Percentiles rank a stretch among this genome's conserved stretches.
phyloP scores from a whole-genome alignment of 2,888 invertebrate species.

The Xylocampa areola region DNA sequence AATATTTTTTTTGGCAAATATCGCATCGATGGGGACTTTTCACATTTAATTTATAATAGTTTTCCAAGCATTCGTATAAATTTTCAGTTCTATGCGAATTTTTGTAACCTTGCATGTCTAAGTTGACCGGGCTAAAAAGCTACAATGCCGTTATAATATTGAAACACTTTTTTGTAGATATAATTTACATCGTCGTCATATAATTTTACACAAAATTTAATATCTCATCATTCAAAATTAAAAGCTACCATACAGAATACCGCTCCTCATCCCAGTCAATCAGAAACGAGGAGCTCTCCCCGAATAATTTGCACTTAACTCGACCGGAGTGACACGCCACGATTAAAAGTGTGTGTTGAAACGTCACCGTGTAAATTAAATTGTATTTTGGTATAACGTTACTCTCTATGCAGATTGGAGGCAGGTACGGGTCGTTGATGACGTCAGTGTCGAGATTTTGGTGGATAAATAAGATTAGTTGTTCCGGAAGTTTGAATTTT shows the following conservation, averaged over 20 bases:
- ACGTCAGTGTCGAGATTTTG: conserved; percentile 4
- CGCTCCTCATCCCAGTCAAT: conserved; percentile 28
- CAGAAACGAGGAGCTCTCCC: conserved; percentile 25
- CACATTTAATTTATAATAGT: too few relatives aligned
- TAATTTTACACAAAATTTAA: too few relatives aligned
- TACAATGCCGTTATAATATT: too few relatives aligned
- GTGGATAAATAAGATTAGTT: neutral
- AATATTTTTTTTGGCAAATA: too few relatives aligned
- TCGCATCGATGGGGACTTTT: too few relatives aligned
- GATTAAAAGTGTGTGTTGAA: conserved; percentile 54
- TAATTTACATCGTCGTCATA: too few relatives aligned
- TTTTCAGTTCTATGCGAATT: too few relatives aligned
- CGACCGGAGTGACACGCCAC: conserved; percentile 35
- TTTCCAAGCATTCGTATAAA: too few relatives aligned
- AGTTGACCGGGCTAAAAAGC: too few relatives aligned
- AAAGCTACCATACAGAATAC: conserved; percentile 18
- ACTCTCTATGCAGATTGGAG: conserved; percentile 8
- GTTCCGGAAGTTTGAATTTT: too few relatives aligned
- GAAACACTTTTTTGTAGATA: too few relatives aligned
- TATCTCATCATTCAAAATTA: conserved; percentile 1
- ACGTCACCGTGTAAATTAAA: conserved; percentile 40
- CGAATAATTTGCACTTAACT: conserved; percentile 59
- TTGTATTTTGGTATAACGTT: conserved; percentile 16
- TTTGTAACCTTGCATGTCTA: too few relatives aligned
- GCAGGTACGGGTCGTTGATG: neutral